phyloP scores from a whole-genome alignment of 1,140 invertebrate species.

The Octopus bimaculoides region DNA sequence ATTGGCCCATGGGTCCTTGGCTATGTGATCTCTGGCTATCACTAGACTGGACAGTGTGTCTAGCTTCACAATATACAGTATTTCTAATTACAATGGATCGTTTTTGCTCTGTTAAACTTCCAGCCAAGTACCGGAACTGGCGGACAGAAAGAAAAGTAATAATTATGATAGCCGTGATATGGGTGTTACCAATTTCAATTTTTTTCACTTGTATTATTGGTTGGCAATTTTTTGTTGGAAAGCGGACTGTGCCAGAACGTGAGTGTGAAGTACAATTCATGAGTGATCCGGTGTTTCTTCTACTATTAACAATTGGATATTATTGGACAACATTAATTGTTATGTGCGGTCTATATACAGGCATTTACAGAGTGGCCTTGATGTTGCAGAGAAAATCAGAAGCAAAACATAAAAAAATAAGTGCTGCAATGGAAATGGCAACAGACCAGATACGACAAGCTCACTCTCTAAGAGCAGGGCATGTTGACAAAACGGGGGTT shows the following conservation, averaged over 20 bases:
- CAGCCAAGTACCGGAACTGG: constrained; percentile 96
- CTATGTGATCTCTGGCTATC: constrained; percentile 98
- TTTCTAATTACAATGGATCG: constrained; percentile 97
- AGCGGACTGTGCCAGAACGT: constrained; percentile 66
- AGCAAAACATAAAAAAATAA: constrained; percentile 62
- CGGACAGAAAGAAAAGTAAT: constrained; percentile 92
- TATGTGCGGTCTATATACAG: constrained; percentile 75
- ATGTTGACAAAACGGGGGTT: background rate
- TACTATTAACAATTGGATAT: constrained; percentile 95
- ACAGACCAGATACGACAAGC: constrained; percentile 10
- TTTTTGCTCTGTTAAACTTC: constrained; percentile 98
- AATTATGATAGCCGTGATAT: constrained; percentile 80
- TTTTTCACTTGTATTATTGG: constrained; percentile 99
- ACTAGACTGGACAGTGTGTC: constrained; percentile 97
- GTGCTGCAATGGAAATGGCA: constrained; percentile 43
- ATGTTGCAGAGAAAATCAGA: constrained; percentile 98
- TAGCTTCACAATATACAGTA: constrained; percentile 99
- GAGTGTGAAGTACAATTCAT: constrained; percentile 97
- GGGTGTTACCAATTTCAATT: constrained; percentile 93
- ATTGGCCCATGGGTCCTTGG: constrained; percentile 94
- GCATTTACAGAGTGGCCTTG: constrained; percentile 97
- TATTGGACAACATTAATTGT: constrained; percentile 84
- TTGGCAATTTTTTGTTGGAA: constrained; percentile 97
- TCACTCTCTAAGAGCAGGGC: background rate
- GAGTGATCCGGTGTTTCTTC: constrained; percentile 96